Evolutionary conservation across 2,797 vertebrate genomes (phyloP), one percentile per base, ranked within the genome.

Genomic region (Anas acuta): DNA sequence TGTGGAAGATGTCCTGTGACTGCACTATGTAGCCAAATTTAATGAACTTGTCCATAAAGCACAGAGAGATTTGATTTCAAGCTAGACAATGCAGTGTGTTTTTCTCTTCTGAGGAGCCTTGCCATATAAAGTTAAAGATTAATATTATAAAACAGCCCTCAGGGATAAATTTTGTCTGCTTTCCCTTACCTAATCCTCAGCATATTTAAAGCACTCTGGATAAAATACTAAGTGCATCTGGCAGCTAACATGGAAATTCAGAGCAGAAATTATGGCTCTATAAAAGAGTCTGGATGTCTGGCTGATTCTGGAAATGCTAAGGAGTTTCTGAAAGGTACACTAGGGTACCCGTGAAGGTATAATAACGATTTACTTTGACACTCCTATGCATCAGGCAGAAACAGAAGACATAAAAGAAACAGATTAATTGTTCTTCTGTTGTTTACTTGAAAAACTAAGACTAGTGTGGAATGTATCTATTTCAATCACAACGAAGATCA

Each of bases 401-500:
- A 83, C 32, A 87, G 25, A 88, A 83, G 75, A 56, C 57, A 86
- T 47, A 57, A 86, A 92, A 94, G 35, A 85, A 90, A 83, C 23
- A 47, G 77, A 66, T 32, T 53, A 75, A 8, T 53, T 73, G 43
- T 60, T 84, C 23, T 79, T 89, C 72, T 85, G 54, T 86, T 89
- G 65, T 43, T 73, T 90, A 76, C 84, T 35, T 35, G 87, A 61
- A 74, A 64, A 91, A 49, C 33, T 69, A 16, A 1, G 26, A 94
- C 62, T 23, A 60, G 45, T 10, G 9, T 15, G 54, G 47, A 93
- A 47, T 53, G 39, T 53, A 74, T 32, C 6, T 33, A 60, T 62
- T 92, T 79, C 83, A 84, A 41, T 33, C 79, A 75, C 37, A 92
- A 57, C 22, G 30, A 80, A 91, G 77, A 96, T 83, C 45, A 91